Evolutionary conservation across 2,797 vertebrate species (phyloP).

Genomic region (Phataginus tricuspis): DNA sequence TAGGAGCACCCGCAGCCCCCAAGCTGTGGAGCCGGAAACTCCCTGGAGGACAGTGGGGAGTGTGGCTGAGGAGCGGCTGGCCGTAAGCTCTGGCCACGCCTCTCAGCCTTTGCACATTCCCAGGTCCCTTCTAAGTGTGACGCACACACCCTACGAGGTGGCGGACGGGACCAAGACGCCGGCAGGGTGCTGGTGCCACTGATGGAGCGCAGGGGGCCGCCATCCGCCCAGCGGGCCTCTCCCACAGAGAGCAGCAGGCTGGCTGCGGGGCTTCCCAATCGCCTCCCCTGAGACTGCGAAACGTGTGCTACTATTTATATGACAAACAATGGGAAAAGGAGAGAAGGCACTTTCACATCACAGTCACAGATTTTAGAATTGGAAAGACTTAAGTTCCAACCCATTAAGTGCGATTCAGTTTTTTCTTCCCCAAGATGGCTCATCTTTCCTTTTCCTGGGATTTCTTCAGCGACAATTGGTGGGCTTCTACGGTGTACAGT

Average conservation of each 20-base stretch:
- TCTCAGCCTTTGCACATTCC: neutral
- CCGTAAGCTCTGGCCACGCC: neutral
- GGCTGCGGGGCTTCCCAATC: neutral
- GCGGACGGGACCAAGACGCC: neutral
- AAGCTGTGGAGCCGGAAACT: slow-evolving; percentile 1
- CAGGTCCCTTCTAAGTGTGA: neutral
- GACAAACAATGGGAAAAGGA: neutral
- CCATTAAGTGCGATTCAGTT: neutral
- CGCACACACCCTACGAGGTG: neutral
- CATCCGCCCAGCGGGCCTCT: too few relatives aligned
- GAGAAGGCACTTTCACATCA: neutral
- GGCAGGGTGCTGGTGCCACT: too few relatives aligned
- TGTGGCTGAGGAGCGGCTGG: neutral
- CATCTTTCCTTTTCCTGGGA: neutral
- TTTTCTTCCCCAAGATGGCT: neutral
- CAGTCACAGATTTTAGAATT: neutral
- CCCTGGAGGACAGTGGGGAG: neutral
- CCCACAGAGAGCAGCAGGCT: too few relatives aligned
- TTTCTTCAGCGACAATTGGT: neutral
- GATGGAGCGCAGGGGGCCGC: too few relatives aligned
- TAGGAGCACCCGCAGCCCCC: neutral
- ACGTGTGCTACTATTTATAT: neutral
- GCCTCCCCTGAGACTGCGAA: neutral
- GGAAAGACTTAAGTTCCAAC: neutral
- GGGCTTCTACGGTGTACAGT: neutral